These are phyloP conservation scores for Ochotona princeps DNA, from an alignment of 2,113 vertebrate species.

Conservation along the genomic window DNA sequence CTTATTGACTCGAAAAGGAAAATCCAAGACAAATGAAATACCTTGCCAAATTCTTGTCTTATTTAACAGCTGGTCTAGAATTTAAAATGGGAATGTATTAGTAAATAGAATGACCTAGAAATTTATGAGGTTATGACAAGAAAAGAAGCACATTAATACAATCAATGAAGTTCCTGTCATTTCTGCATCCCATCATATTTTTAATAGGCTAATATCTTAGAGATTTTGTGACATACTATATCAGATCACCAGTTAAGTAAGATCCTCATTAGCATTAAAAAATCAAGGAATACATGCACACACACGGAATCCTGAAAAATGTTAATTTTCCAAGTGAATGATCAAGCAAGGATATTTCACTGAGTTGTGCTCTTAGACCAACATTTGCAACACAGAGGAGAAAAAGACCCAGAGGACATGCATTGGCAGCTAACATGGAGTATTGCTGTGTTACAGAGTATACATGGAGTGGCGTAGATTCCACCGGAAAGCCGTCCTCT, in stretches of 20 bases:
- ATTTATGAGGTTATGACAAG: slow-evolving; percentile 27
- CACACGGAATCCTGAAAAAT: not conserved
- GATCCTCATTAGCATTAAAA: not conserved
- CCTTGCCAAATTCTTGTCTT: slow-evolving; percentile 37
- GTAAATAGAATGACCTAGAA: slow-evolving; percentile 27
- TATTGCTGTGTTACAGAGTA: too few species aligned
- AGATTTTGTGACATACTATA: not conserved
- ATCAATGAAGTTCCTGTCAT: slow-evolving; percentile 35
- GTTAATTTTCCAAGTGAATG: not conserved
- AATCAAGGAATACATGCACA: not conserved
- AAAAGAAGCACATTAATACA: slow-evolving; percentile 6
- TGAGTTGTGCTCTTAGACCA: not conserved
- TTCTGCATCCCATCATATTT: not conserved
- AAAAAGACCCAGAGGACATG: not conserved
- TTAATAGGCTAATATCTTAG: slow-evolving; percentile 9
- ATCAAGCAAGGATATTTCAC: not conserved
- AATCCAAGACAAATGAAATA: slow-evolving; percentile 36
- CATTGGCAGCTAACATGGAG: too few species aligned
- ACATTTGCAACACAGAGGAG: not conserved
- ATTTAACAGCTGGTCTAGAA: slow-evolving; percentile 19
- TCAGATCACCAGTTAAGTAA: not conserved
- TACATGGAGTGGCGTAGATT: too few species aligned
- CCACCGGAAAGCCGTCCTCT: not conserved
- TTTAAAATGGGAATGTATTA: slow-evolving; percentile 45
- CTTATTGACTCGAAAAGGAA: not conserved